Evolutionary conservation across 2,113 vertebrate genomes (phyloP), one percentile per base, ranked within the genome.

Genomic region (Pao palembangensis): DNA sequence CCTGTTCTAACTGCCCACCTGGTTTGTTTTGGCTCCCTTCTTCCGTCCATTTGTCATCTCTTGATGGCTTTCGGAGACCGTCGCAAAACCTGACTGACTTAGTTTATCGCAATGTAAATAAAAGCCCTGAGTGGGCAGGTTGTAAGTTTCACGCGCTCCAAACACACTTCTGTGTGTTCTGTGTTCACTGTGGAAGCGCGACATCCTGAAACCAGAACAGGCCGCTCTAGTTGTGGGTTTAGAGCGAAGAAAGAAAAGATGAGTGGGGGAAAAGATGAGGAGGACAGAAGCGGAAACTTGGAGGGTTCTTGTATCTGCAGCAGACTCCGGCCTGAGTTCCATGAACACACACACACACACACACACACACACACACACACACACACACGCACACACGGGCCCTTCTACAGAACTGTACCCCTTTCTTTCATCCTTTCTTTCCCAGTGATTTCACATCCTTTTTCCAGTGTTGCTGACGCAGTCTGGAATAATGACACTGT

Each of bases 401-500:
- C 34, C 1, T 12, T 38, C 34, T 38, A 38, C 8, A 38, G 34
- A 38, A 38, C 8, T 12, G 76, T 85, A 67, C 67, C 47, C 82
- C 79, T 82, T 79, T 83, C 76, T 68, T 87, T 81, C 74, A 61
- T 76, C 81, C 69, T 61, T 74, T 76, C 56, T 59, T 84, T 78
- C 79, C 76, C 71, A 75, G 61, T 87, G 78, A 86, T 84, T 87
- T 83, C 64, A 71, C 38, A 55, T 65, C 68, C 71, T 82, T 61
- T 86, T 86, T 82, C 81, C 83, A 84, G 76, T 3, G 19, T 67
- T 83, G 70, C 74, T 89, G 85, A 88, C 86, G 85, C 85, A 89
- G 81, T 84, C 73, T 46, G 78, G 80, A 76, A 86, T 76, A 88
- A 88, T 88, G 86, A 87, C 85, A 71, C 81, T 71, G 85, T 86